Evolutionary conservation across 2,888 invertebrate genomes (phyloP), one percentile per base, ranked within the genome.

Genomic region (Cylloceria caligata): DNA sequence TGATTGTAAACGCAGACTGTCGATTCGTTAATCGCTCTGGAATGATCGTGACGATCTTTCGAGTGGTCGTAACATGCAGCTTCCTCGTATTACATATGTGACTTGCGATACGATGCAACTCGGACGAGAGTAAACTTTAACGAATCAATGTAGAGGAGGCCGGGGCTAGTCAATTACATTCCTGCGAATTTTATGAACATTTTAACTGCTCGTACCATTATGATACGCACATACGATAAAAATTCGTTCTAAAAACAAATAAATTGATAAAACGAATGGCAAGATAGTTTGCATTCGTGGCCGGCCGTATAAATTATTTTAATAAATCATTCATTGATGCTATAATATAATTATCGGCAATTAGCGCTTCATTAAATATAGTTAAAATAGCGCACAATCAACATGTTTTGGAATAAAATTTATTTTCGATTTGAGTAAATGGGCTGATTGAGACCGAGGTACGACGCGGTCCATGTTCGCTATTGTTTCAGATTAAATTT

Each of bases 1-100:
- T 73, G 73, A 79, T 62, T 36, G 73, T 67, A 60, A 60, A 62
- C 49, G 67, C 21, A 62, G 21, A 62, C 34, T 39, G 39, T 19
- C 42, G 24, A 64, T 49, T 39, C 39, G 24, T 60, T 67, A 73
- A 79, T 62, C 57, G 39, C 5, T 42, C 39, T n/a, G 57, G 52
- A 24, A 62, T 68, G 24, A 73, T 68, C 39, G 19, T n/a, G 55
- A 73, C 36, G 62, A 62, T 72, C 67, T 67, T 45, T 49, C 2
- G 24, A n/a, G 13, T 24, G 3, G 19, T 27, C 36, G n/a, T 3
- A 11, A 27, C 69, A 16, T 34, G 13, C 55, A 39, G n/a, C 36
- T 71, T 71, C 45, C 57, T 71, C 39, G 47, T 68, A 16, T 52
- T 69, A 55, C 39, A 68, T 34, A 24, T n/a, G 13, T 11, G 4